phyloP scores from a whole-genome alignment of 2,113 vertebrate genomes.

The Ceyx margarethae region DNA sequence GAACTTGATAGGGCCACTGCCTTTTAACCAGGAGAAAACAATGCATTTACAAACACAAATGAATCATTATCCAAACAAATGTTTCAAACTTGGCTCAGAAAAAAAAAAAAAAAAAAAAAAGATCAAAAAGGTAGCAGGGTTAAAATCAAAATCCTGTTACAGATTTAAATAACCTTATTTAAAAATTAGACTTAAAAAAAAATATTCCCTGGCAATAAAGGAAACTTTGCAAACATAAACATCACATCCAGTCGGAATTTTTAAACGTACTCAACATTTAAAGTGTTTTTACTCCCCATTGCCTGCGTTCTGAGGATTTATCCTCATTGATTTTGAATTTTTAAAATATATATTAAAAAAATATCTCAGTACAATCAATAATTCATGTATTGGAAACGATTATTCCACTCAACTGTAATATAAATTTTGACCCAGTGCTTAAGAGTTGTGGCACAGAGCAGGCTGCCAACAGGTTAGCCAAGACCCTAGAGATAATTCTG shows the following conservation, averaged over 20 bases:
- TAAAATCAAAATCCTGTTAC: background rate
- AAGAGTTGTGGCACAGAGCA: background rate
- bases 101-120: background rate
- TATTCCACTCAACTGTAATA: too few species aligned
- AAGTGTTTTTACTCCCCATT: background rate
- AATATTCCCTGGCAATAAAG: background rate
- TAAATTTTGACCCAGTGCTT: background rate
- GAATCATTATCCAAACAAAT: slow-evolving; percentile 31
- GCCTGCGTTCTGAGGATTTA: background rate
- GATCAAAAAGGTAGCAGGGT: background rate
- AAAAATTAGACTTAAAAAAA: background rate
- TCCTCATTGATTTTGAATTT: too few species aligned
- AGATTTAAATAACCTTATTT: background rate
- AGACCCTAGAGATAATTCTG: rapidly evolving
- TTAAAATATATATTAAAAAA: too few species aligned
- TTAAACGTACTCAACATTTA: background rate
- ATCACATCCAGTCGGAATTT: background rate
- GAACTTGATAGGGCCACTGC: background rate
- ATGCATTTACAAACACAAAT: slow-evolving; percentile 35
- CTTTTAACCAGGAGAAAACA: slow-evolving; percentile 39
- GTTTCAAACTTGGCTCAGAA: background rate
- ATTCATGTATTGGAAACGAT: background rate
- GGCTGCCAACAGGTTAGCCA: too few species aligned
- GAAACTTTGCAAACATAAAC: background rate
- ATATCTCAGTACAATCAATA: background rate